Conservation (phyloP, 1,140 invertebrate genomes). For the Xylocopa sonorina region DNA sequence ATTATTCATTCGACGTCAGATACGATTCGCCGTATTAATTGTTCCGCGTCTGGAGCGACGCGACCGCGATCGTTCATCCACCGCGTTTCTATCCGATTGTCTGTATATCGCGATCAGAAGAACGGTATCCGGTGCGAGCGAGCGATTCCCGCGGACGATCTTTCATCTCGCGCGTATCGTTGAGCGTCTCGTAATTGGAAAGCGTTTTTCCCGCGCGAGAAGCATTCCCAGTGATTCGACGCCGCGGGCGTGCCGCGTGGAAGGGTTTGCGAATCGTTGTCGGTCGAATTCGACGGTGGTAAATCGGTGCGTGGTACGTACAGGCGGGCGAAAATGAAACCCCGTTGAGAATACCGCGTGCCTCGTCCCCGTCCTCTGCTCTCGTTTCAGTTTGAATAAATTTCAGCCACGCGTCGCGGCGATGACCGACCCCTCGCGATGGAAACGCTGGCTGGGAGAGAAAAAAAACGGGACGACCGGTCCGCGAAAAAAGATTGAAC, state of each 20-base stretch:
- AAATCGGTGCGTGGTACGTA: constrained; percentile 46
- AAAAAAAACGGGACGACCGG: background rate
- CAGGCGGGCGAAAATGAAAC: constrained; percentile 37
- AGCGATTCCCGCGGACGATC: too few species aligned
- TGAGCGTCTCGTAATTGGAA: background rate
- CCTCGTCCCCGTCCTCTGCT: background rate
- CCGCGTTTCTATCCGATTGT: too few species aligned
- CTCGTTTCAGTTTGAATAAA: constrained; percentile 49
- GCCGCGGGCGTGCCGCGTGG: background rate
- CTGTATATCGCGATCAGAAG: too few species aligned
- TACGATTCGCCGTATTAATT: background rate
- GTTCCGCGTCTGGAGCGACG: background rate
- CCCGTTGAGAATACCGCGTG: constrained; percentile 40
- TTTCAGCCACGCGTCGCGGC: constrained; percentile 31
- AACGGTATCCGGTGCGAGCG: too few species aligned
- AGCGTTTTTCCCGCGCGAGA: background rate
- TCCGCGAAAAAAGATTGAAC: too few species aligned
- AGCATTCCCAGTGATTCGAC: constrained; percentile 25
- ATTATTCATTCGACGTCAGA: background rate
- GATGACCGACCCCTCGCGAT: constrained; percentile 4
- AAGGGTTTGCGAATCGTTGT: constrained; percentile 33
- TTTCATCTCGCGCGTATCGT: too few species aligned
- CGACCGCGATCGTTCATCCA: too few species aligned
- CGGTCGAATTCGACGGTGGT: constrained; percentile 43
- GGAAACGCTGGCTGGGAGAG: background rate